phyloP scores from a whole-genome alignment of 37 sponge, comb jelly and placozoan genomes.

The Ephydatia muelleri region DNA sequence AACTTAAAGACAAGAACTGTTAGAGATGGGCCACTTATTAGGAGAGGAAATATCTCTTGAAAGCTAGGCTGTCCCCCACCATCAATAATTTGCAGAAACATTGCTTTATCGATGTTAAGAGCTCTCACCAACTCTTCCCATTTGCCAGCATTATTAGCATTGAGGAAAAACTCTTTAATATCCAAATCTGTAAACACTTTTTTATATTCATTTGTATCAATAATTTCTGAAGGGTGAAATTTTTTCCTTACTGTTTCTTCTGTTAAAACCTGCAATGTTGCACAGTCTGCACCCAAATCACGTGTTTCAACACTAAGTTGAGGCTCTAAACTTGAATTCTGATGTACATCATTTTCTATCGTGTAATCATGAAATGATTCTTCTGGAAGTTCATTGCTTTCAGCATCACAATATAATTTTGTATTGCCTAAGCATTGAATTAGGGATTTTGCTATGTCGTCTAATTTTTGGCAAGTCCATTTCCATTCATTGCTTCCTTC shows the following conservation, averaged over 20 bases:
- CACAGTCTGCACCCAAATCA: too few species aligned
- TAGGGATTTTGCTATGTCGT: background rate
- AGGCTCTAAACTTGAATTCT: too few species aligned
- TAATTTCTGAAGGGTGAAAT: background rate
- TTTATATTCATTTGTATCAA: background rate
- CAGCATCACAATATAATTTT: background rate
- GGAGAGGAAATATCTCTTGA: background rate
- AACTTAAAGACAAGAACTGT: background rate
- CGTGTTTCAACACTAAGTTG: too few species aligned
- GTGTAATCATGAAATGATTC: background rate
- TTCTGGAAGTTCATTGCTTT: background rate
- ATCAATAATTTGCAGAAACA: background rate
- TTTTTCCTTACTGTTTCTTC: too few species aligned
- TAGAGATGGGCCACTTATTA: background rate
- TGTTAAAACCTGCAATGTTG: too few species aligned
- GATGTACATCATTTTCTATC: too few species aligned
- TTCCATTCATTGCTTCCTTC: background rate
- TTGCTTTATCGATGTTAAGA: background rate
- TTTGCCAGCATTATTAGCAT: background rate
- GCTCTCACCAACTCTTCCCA: background rate
- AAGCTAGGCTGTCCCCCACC: background rate
- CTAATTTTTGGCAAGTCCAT: background rate
- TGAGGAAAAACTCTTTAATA: background rate
- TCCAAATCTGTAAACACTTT: background rate
- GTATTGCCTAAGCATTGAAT: background rate